Percentiles rank a stretch among this genome's conserved stretches.
Evolutionary conservation across 2,888 invertebrate genomes (phyloP).

Genomic region (Gari tellinella): DNA sequence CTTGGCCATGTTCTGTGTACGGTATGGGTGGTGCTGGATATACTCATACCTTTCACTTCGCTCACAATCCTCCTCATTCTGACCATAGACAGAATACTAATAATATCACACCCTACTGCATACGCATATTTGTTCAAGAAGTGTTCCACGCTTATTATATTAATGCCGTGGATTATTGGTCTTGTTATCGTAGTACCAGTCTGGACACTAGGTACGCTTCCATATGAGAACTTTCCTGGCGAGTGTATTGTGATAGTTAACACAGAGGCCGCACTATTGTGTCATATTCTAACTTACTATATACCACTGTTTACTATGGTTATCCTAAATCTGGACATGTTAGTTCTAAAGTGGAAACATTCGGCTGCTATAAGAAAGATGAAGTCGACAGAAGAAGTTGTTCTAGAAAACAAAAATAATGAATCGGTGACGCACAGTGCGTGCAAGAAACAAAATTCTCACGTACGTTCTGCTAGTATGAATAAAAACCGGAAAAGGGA

Average conservation of each 20-base stretch:
- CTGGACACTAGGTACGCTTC: constrained; percentile 52
- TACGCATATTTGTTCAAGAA: constrained; percentile 41
- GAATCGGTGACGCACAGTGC: not conserved
- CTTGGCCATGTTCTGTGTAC: constrained; percentile 48
- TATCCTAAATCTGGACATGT: constrained; percentile 29
- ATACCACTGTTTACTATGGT: constrained; percentile 34
- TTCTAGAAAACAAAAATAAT: no score
- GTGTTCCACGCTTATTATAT: constrained; percentile 30
- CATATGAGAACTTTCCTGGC: constrained; percentile 28
- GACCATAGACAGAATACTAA: constrained; percentile 44
- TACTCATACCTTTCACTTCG: constrained; percentile 48
- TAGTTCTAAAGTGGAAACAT: constrained; percentile 2
- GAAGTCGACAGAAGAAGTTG: no score
- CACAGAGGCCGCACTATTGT: constrained; percentile 31
- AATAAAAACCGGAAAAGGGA: constrained; percentile 1
- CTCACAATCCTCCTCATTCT: constrained; percentile 32
- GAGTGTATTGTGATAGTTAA: constrained; percentile 41
- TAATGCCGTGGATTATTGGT: constrained; percentile 47
- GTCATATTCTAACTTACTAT: constrained; percentile 46
- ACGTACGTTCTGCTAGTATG: not conserved
- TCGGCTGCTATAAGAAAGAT: no score
- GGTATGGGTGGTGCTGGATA: constrained; percentile 39
- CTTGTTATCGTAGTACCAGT: constrained; percentile 46
- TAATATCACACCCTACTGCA: constrained; percentile 23
- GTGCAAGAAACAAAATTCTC: no score